Conservation (phyloP, 2,888 invertebrate genomes). For the Oligia latruncula region DNA sequence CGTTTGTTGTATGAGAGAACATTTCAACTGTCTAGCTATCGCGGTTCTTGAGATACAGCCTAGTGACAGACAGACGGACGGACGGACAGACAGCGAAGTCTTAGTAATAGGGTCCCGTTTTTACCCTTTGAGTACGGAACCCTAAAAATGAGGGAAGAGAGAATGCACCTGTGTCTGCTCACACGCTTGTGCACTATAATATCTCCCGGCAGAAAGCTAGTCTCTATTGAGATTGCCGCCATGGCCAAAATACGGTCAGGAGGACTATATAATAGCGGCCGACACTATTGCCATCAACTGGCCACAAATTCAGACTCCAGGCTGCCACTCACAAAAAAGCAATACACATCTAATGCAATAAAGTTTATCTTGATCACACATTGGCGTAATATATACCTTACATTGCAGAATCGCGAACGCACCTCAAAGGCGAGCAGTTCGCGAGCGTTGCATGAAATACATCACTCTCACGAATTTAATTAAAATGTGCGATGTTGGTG, state of each 20-base stretch:
- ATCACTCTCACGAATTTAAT: constrained; percentile 42
- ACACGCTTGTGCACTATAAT: background rate
- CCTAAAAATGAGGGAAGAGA: background rate
- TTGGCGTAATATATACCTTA: background rate
- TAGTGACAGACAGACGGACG: too few species aligned
- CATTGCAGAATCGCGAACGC: background rate
- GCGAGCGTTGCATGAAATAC: constrained; percentile 2
- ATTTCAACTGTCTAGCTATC: too few species aligned
- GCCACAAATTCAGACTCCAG: background rate
- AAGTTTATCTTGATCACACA: background rate
- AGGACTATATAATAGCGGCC: background rate
- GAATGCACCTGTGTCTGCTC: background rate
- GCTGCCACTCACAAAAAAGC: background rate
- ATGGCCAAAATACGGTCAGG: too few species aligned
- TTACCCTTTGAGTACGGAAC: too few species aligned
- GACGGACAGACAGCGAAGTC: too few species aligned
- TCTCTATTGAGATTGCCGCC: background rate
- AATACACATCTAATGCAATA: background rate
- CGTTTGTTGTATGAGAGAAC: too few species aligned
- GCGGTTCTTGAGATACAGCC: too few species aligned
- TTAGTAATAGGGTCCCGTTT: too few species aligned
- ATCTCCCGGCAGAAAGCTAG: background rate
- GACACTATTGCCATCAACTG: background rate
- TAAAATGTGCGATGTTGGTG: constrained; percentile 37
- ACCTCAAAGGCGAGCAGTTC: background rate